Evolutionary conservation across 2,797 vertebrate species (phyloP), one percentile per base, ranked within the genome.

Genomic region (Amblyopsis hoosieri): DNA sequence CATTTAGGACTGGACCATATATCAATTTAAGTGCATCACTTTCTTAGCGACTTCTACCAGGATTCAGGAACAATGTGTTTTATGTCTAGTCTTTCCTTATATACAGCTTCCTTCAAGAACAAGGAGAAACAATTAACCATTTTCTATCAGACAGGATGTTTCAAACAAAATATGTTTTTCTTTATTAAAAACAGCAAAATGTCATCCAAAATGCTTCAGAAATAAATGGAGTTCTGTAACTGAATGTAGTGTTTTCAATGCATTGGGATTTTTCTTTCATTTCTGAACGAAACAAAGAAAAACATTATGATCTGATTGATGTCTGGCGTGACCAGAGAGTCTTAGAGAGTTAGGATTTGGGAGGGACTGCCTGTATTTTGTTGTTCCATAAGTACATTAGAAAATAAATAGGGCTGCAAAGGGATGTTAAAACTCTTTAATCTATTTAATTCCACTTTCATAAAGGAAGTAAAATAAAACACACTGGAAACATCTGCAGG

Each of bases 221-320:
- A 70, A 60, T 29, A 47, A 58, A 68, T 63, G 3, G 23, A 23
- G 66, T 54, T 66, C 59, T 49, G 51, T 54, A 42, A 64, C 61
- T 69, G 61, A 42, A 42, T 42, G 37, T 63, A 68, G 71, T 65
- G 65, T 57, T 63, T 42, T 59, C 56, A 13, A 63, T 14, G 13
- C 15, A 19, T 33, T 56, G 15, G 63, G 54, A 53, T 19, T 14
- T 68, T 37, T 29, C n/a, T 58, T 49, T 76, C 74, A 64, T 82
- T 79, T 84, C 68, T 75, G 42, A 64, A 61, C 14, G 55, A 64
- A 69, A 76, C 76, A 74, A 66, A 67, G 50, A 75, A 72, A 67
- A 73, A 58, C 10, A 48, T 62, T 62, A 49, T 13, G 17, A 74
- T 69, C 75, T 74, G 47, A 74, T 13, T 69, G 54, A 66, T 45